Conservation (phyloP, 1,140 invertebrate genomes). For the Trichoplusia ni region DNA sequence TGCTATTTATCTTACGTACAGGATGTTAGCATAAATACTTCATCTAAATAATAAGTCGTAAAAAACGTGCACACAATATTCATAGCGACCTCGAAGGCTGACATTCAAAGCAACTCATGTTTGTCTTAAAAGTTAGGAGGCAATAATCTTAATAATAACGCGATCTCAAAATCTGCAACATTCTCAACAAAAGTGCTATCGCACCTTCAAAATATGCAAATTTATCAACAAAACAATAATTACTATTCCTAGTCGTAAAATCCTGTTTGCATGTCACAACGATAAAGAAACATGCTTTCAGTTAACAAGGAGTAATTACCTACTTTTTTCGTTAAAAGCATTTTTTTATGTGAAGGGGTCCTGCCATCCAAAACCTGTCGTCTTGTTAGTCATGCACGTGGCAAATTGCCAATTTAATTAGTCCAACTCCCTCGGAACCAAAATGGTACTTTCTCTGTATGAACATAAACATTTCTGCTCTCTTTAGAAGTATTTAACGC, state of each 20-base stretch:
- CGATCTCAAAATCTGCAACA: neutral
- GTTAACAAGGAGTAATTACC: neutral
- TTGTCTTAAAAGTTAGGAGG: conserved; percentile 21
- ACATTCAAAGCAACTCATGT: conserved; percentile 8
- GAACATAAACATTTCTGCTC: neutral
- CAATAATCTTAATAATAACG: conserved; percentile 20
- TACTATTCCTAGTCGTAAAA: conserved; percentile 1
- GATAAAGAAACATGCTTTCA: neutral
- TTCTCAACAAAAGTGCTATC: conserved; percentile 15
- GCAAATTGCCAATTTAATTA: conserved; percentile 16
- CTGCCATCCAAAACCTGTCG: conserved; percentile 1
- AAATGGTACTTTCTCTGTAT: neutral
- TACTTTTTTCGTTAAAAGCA: neutral
- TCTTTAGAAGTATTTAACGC: neutral
- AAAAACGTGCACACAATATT: neutral
- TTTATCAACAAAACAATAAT: neutral
- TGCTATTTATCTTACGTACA: conserved; percentile 6
- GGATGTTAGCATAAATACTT: conserved; percentile 5
- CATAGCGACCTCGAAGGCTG: conserved; percentile 14
- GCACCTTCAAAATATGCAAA: conserved; percentile 9
- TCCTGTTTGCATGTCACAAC: neutral
- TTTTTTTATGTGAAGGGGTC: neutral
- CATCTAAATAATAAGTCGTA: conserved; percentile 6
- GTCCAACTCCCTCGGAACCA: conserved; percentile 22
- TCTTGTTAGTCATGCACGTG: neutral